Conservation (phyloP, 2,888 invertebrate genomes). For the Mesodorylaimus sp. region DNA sequence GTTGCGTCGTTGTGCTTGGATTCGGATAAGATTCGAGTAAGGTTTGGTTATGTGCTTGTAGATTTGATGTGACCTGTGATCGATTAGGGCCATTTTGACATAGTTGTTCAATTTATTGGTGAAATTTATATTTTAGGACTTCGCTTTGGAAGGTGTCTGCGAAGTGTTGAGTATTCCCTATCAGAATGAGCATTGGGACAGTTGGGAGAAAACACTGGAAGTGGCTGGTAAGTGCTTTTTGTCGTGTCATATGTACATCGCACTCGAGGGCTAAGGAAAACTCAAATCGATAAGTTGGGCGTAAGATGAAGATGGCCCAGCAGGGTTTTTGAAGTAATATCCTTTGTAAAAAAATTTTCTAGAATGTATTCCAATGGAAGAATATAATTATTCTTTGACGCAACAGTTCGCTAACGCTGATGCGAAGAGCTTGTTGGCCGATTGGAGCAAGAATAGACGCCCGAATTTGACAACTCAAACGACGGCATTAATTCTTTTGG, state of each 20-base stretch:
- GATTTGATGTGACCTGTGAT: no score
- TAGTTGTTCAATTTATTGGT: neutral
- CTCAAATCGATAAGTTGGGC: no score
- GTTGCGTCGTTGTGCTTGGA: neutral
- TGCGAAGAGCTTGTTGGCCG: neutral
- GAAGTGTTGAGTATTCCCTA: slow-evolving; percentile 23
- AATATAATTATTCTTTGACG: neutral
- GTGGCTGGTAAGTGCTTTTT: slow-evolving; percentile 16
- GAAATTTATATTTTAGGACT: slow-evolving; percentile 15
- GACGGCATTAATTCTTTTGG: slow-evolving; percentile 63
- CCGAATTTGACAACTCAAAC: slow-evolving; percentile 80
- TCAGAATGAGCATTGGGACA: slow-evolving; percentile 16
- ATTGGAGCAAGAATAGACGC: slow-evolving; percentile 29
- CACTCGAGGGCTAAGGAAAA: no score
- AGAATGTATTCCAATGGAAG: neutral
- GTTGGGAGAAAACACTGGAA: slow-evolving; percentile 19
- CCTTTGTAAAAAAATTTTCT: neutral
- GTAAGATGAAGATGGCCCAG: neutral
- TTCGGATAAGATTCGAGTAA: neutral
- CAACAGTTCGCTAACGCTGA: neutral
- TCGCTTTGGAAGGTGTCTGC: slow-evolving; percentile 21
- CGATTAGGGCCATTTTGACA: no score
- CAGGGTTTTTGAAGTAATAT: neutral
- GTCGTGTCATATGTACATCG: slow-evolving; percentile 13
- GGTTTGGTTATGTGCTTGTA: neutral